Evolutionary conservation across 1,140 invertebrate genomes (phyloP).

Genomic region (Drosophila murphyi): DNA sequence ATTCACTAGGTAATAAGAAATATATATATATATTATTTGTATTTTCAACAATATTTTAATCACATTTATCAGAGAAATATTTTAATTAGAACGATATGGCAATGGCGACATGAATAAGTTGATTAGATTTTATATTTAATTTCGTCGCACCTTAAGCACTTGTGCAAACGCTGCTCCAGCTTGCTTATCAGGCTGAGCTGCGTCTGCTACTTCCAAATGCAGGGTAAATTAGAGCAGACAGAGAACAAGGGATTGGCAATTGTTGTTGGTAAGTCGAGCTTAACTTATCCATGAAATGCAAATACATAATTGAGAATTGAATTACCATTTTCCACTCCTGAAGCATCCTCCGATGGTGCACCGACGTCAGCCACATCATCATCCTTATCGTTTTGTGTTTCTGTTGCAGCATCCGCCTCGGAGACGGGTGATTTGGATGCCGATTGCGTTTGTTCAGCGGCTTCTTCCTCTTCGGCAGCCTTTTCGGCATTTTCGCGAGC

Average conservation of each 20-base stretch:
- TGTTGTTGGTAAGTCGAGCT: conserved; percentile 3
- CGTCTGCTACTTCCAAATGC: conserved; percentile 45
- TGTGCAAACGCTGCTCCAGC: conserved; percentile 54
- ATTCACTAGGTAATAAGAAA: neutral
- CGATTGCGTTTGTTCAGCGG: conserved; percentile 55
- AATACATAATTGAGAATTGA: neutral
- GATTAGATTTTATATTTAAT: neutral
- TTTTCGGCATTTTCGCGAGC: conserved; percentile 86
- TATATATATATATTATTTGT: neutral
- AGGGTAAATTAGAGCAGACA: conserved; percentile 29
- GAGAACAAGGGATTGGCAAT: neutral
- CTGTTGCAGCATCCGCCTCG: neutral
- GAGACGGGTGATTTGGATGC: conserved; percentile 40
- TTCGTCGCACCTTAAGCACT: conserved; percentile 57
- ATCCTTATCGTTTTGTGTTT: conserved; percentile 14
- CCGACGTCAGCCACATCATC: neutral
- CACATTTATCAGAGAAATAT: too few relatives aligned
- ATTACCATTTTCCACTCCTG: conserved; percentile 51
- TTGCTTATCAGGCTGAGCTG: conserved; percentile 64
- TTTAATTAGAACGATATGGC: too few relatives aligned
- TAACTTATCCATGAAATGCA: conserved; percentile 1
- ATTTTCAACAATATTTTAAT: neutral
- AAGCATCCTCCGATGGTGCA: conserved; percentile 27
- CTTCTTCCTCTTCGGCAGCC: conserved; percentile 67
- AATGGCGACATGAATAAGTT: too few relatives aligned